A percentile compares a stretch with the other conserved stretches of the same genome.
Evolutionary conservation across 2,797 vertebrate species (phyloP).

Genomic region (Onychomys arenicola): DNA sequence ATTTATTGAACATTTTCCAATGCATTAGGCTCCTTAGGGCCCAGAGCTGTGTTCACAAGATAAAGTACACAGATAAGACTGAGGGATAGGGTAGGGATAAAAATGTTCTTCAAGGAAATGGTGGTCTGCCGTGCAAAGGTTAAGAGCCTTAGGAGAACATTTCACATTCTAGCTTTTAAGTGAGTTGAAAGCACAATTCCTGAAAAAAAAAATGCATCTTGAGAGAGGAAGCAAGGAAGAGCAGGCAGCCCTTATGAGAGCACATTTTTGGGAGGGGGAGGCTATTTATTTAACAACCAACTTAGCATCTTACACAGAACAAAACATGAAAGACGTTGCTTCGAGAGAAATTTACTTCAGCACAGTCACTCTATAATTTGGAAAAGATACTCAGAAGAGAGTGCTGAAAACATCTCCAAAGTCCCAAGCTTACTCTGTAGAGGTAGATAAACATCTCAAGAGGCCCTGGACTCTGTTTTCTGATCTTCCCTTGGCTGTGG

Average conservation of each 20-base stretch:
- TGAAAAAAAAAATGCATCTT: constrained; percentile 74
- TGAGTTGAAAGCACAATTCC: constrained; percentile 69
- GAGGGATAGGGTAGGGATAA: constrained; percentile 39
- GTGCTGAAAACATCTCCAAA: background rate
- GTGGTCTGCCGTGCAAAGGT: constrained; percentile 65
- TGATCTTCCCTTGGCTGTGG: too few species aligned
- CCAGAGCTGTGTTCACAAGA: constrained; percentile 64
- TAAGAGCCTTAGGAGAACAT: constrained; percentile 70
- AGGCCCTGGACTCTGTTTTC: background rate
- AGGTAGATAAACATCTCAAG: background rate
- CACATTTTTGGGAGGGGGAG: background rate
- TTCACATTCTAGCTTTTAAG: constrained; percentile 73
- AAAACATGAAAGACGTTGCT: constrained; percentile 34
- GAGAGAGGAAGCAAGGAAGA: constrained; percentile 35
- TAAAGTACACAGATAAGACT: constrained; percentile 70
- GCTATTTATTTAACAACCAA: constrained; percentile 53
- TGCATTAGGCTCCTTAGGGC: constrained; percentile 39
- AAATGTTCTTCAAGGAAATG: constrained; percentile 67
- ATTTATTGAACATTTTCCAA: constrained; percentile 62
- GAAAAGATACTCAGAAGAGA: constrained; percentile 30
- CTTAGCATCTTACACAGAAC: background rate
- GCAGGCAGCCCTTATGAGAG: background rate
- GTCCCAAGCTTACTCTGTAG: background rate
- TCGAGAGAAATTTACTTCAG: constrained; percentile 50
- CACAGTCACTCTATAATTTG: constrained; percentile 30